These are phyloP conservation scores for Corapipo altera DNA, from an alignment of 2,113 vertebrate genomes.

Conservation along the genomic window DNA sequence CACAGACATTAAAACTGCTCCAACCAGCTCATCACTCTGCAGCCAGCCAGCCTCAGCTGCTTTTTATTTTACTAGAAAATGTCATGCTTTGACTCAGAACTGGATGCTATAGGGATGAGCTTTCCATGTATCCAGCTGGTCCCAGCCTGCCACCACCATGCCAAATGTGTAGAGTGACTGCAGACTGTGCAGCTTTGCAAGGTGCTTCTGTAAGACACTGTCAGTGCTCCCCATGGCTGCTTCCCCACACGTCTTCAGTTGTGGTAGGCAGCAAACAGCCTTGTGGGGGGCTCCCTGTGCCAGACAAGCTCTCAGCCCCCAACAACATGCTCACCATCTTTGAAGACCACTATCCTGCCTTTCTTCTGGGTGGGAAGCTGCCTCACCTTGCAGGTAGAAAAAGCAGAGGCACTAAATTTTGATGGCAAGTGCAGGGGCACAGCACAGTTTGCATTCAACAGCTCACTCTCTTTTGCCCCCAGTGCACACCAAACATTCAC, in stretches of 20 bases:
- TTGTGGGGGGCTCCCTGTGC: neutral
- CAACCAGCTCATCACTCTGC: neutral
- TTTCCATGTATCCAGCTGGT: neutral
- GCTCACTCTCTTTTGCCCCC: neutral
- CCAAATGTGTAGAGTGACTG: neutral
- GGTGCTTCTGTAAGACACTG: neutral
- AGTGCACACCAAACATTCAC: neutral
- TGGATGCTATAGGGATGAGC: neutral
- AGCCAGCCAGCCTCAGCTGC: conserved; percentile 42
- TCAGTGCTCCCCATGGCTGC: neutral
- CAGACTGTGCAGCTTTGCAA: neutral
- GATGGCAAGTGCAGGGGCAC: neutral
- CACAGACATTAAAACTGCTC: neutral
- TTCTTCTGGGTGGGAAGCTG: neutral
- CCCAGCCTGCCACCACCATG: neutral
- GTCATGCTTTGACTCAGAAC: conserved; percentile 32
- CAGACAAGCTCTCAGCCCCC: neutral
- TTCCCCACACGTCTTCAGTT: neutral
- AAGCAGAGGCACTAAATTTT: neutral
- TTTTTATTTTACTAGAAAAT: conserved; percentile 50
- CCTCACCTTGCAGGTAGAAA: neutral
- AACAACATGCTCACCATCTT: neutral
- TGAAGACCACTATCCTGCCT: neutral
- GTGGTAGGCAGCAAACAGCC: neutral
- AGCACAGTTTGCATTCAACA: neutral